A percentile compares a stretch with the other conserved stretches of the same genome.
phyloP scores from a whole-genome alignment of 2,797 vertebrate species.

The Chrosomus eos region DNA sequence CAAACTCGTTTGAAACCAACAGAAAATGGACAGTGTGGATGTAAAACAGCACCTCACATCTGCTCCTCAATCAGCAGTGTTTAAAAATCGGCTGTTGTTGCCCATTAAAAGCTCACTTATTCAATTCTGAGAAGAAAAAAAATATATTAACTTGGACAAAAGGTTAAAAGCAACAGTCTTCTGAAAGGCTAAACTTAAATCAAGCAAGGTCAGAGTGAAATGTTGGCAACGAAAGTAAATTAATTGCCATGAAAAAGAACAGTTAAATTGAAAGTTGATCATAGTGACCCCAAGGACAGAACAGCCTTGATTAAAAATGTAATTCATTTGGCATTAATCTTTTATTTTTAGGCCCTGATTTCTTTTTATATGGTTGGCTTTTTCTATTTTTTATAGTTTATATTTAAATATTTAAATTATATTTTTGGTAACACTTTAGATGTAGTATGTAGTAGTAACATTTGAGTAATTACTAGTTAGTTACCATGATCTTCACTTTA shows the following conservation, averaged over 20 bases:
- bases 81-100: not conserved
- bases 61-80: not conserved
- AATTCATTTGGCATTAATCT: not conserved
- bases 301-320: not conserved
- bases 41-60: not conserved
- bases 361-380: not conserved
- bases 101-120: not conserved
- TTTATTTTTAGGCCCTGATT: not conserved
- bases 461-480: too few species aligned
- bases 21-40: not conserved
- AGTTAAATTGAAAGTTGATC: slow-evolving; percentile 11
- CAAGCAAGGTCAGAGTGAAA: slow-evolving; percentile 24
- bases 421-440: too few species aligned
- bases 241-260: not conserved
- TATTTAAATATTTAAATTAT: too few species aligned
- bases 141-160: not conserved
- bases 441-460: too few species aligned
- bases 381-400: not conserved
- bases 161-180: not conserved
- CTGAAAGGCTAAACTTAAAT: not conserved
- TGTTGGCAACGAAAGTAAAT: not conserved
- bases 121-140: not conserved
- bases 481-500: too few species aligned
- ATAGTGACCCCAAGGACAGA: not conserved
- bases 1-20: not conserved